Evolutionary conservation across 2,888 invertebrate genomes (phyloP).

Genomic region (Dolomedes plantarius): DNA sequence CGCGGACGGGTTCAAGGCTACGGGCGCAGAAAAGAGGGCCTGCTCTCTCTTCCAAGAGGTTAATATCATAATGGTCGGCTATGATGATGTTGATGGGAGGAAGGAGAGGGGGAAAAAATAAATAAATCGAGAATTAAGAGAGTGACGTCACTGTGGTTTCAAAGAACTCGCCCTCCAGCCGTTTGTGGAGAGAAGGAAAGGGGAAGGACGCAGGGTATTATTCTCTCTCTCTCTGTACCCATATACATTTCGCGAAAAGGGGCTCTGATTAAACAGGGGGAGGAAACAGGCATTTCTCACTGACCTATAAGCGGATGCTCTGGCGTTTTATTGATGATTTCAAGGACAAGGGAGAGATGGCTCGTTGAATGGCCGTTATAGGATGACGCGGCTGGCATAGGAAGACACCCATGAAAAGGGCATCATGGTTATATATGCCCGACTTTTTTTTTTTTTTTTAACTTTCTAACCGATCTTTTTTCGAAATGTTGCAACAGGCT

Average conservation of each 20-base stretch:
- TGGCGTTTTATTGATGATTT: slow-evolving; percentile 61
- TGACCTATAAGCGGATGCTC: slow-evolving; percentile 51
- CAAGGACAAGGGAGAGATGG: slow-evolving; percentile 28
- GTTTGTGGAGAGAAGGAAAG: background rate
- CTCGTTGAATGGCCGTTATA: background rate
- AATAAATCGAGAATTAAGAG: slow-evolving; percentile 3
- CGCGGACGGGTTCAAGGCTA: slow-evolving; percentile 63
- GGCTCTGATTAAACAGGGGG: slow-evolving; percentile 49
- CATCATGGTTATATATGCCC: no score
- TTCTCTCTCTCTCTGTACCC: background rate
- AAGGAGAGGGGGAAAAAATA: background rate
- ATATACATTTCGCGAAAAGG: background rate
- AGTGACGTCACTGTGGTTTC: slow-evolving; percentile 69
- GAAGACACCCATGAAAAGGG: no score
- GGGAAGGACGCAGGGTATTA: slow-evolving; percentile 30
- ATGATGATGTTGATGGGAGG: slow-evolving; percentile 51
- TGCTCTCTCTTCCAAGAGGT: slow-evolving; percentile 51
- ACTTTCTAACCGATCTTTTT: no score
- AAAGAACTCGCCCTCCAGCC: slow-evolving; percentile 63
- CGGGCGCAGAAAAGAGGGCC: slow-evolving; percentile 43
- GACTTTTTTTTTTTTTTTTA: no score
- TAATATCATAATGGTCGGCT: slow-evolving; percentile 70
- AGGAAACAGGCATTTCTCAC: slow-evolving; percentile 17
- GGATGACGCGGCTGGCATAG: background rate
- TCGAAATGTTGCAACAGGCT: no score